These are phyloP conservation scores for Argyresthia goedartella DNA, from an alignment of 2,888 invertebrate species.

Conservation along the genomic window DNA sequence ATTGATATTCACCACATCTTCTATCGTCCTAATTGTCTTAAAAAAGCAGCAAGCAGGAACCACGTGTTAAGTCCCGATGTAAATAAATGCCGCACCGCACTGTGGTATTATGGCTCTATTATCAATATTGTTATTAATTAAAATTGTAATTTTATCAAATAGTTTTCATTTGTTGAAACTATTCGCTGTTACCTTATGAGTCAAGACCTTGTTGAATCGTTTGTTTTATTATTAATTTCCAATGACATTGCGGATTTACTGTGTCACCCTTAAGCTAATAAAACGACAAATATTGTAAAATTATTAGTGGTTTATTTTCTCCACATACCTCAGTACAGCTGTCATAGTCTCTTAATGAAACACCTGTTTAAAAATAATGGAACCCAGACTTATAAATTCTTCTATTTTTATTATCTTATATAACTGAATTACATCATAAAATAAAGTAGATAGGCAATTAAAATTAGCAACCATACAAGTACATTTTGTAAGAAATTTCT, in stretches of 20 bases:
- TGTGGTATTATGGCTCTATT: not conserved
- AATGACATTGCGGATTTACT: slow-evolving; percentile 65
- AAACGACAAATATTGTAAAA: slow-evolving; percentile 62
- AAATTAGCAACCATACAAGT: too few species aligned
- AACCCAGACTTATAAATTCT: too few species aligned
- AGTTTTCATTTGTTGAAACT: slow-evolving; percentile 65
- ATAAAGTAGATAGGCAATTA: too few species aligned
- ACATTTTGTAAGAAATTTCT: too few species aligned
- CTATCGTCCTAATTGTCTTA: too few species aligned
- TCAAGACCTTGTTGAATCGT: slow-evolving; percentile 67
- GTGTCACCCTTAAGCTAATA: slow-evolving; percentile 62
- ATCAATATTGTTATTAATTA: slow-evolving; percentile 42
- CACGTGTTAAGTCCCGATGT: too few species aligned
- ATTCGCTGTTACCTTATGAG: slow-evolving; percentile 63
- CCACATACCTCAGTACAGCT: not conserved
- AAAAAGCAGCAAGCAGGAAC: too few species aligned
- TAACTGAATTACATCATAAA: not conserved
- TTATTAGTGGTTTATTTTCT: slow-evolving; percentile 1
- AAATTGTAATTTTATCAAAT: slow-evolving; percentile 55
- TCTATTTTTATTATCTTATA: not conserved
- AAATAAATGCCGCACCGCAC: not conserved
- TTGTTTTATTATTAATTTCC: slow-evolving; percentile 65
- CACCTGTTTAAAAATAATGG: too few species aligned
- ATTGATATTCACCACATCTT: too few species aligned
- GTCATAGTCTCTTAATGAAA: too few species aligned